A percentile compares a stretch with the other conserved stretches of the same genome.
These are phyloP conservation scores for Mesorhabditis belari DNA, from an alignment of 2,888 invertebrate genomes.

Conservation along the genomic window DNA sequence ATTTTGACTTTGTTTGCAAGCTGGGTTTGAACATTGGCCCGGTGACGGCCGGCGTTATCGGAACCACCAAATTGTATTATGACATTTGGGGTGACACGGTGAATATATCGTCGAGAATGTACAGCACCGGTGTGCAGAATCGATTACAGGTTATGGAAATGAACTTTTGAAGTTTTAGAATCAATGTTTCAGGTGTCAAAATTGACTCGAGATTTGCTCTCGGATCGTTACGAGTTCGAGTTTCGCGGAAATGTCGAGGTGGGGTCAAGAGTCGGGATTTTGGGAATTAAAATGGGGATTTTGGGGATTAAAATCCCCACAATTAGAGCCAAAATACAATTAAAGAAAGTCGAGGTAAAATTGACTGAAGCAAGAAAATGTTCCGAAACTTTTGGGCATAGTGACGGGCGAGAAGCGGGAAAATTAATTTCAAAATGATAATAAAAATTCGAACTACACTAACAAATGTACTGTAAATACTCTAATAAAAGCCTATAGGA, in stretches of 20 bases:
- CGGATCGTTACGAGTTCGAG: slow-evolving; percentile 75
- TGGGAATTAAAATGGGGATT: too few relatives aligned
- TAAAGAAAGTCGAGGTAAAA: too few relatives aligned
- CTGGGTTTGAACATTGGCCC: slow-evolving; percentile 77
- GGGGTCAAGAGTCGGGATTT: too few relatives aligned
- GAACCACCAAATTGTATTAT: slow-evolving; percentile 87
- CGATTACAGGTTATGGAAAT: slow-evolving; percentile 62
- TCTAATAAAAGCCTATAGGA: too few relatives aligned
- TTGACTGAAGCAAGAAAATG: too few relatives aligned
- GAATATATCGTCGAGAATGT: slow-evolving; percentile 93
- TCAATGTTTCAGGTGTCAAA: slow-evolving; percentile 41
- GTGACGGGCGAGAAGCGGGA: too few relatives aligned
- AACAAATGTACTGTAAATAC: too few relatives aligned
- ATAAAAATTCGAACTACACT: too few relatives aligned
- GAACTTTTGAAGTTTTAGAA: neutral
- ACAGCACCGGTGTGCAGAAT: slow-evolving; percentile 82
- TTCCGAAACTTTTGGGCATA: too few relatives aligned
- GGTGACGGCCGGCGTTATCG: slow-evolving; percentile 82
- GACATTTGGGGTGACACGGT: slow-evolving; percentile 99
- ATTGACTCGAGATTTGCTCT: slow-evolving; percentile 57
- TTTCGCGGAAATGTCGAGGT: slow-evolving; percentile 83
- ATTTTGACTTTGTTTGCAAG: slow-evolving; percentile 74
- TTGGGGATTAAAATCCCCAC: too few relatives aligned
- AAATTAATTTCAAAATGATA: too few relatives aligned
- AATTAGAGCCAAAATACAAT: too few relatives aligned